These are phyloP conservation scores for Ara ararauna DNA, from an alignment of 2,797 vertebrate species.

Conservation along the genomic window DNA sequence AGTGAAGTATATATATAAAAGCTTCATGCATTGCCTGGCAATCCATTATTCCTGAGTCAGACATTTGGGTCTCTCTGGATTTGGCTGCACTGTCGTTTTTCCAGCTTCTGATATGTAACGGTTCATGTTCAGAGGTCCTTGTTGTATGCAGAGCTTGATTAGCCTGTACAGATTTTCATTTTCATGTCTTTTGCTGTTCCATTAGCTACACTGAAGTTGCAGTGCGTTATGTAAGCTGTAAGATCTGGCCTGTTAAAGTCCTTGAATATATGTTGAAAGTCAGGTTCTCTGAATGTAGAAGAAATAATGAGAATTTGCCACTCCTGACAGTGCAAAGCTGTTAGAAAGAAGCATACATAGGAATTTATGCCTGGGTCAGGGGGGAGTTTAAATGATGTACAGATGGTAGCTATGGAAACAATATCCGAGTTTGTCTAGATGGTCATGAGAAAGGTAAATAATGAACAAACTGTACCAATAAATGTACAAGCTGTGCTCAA, in stretches of 20 bases:
- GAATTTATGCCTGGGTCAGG: constrained; percentile 1
- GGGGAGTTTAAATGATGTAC: neutral
- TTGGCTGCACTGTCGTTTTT: neutral
- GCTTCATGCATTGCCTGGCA: neutral
- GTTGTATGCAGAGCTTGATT: neutral
- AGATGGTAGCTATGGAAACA: constrained; percentile 45
- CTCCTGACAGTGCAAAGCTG: neutral
- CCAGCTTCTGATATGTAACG: neutral
- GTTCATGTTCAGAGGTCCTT: neutral
- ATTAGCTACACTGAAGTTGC: neutral
- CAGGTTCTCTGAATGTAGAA: neutral
- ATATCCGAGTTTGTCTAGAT: constrained; percentile 21
- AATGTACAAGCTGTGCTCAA: constrained; percentile 11
- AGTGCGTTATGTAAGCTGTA: neutral
- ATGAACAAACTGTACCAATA: neutral
- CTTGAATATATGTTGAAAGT: neutral
- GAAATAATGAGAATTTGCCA: neutral
- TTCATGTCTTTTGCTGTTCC: neutral
- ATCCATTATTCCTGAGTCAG: neutral
- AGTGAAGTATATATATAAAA: neutral
- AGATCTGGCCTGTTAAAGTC: neutral
- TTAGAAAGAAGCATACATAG: neutral
- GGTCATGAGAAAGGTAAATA: constrained; percentile 20
- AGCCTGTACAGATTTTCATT: neutral
- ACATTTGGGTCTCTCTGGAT: neutral